phyloP scores from a whole-genome alignment of 2,888 invertebrate species.

The Polietes domitor region DNA sequence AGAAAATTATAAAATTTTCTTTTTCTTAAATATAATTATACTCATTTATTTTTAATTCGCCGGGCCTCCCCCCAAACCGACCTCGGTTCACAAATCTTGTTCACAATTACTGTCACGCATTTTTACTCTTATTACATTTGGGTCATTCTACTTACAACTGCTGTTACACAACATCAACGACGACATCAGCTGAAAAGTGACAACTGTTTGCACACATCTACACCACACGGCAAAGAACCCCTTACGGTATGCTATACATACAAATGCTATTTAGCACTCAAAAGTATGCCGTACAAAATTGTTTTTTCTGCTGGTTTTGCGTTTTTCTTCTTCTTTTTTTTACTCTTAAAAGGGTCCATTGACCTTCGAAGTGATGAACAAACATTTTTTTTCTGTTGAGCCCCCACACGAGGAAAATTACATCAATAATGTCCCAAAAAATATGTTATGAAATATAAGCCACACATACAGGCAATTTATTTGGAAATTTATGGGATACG shows the following conservation, averaged over 20 bases:
- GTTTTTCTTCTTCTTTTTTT: not conserved
- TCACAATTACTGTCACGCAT: conserved; percentile 3
- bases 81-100: not conserved
- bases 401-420: not conserved
- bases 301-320: not conserved
- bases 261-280: not conserved
- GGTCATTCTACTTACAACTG: conserved; percentile 17
- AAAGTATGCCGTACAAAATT: not conserved
- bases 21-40: not conserved
- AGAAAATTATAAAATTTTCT: too few species aligned
- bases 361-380: not conserved
- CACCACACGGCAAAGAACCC: not conserved
- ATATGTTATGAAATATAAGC: not conserved
- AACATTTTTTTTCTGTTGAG: not conserved
- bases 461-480: too few species aligned
- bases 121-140: not conserved
- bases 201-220: not conserved
- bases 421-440: conserved; percentile 16
- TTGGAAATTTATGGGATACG: too few species aligned
- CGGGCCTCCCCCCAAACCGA: not conserved
- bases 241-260: not conserved
- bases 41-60: not conserved
- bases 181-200: not conserved
- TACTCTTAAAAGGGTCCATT: not conserved
- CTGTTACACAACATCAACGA: not conserved